Conservation (phyloP, 2,888 invertebrate genomes). For the Melitaea athalia region DNA sequence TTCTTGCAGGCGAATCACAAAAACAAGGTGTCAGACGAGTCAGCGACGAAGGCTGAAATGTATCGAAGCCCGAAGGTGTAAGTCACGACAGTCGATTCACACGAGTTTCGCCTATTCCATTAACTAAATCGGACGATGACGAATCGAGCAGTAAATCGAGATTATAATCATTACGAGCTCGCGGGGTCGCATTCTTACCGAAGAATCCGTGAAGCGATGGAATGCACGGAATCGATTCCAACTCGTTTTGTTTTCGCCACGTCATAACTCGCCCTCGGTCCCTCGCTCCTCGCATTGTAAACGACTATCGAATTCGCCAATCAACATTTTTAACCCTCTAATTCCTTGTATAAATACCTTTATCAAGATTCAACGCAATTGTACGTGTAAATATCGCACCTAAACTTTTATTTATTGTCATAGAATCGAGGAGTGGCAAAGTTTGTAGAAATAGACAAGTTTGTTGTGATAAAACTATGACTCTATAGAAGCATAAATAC, state of each 20-base stretch:
- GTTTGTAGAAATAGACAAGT: no score
- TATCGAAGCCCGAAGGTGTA: slow-evolving; percentile 22
- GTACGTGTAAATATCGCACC: not conserved
- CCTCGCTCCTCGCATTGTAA: slow-evolving; percentile 31
- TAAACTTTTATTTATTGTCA: not conserved
- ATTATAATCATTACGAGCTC: slow-evolving; percentile 77
- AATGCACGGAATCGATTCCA: slow-evolving; percentile 77
- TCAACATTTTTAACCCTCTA: not conserved
- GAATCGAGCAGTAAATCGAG: slow-evolving; percentile 78
- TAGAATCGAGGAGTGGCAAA: no score
- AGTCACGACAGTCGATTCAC: slow-evolving; percentile 66
- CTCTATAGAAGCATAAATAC: no score
- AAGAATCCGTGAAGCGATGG: slow-evolving; percentile 75
- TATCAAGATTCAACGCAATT: not conserved
- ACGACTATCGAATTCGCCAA: slow-evolving; percentile 3
- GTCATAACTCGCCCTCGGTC: slow-evolving; percentile 74
- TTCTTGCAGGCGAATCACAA: not conserved
- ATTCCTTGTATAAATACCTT: not conserved
- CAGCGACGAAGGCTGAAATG: slow-evolving; percentile 17
- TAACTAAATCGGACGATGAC: slow-evolving; percentile 80
- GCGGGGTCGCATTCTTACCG: slow-evolving; percentile 70
- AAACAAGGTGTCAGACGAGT: not conserved
- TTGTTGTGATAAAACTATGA: no score
- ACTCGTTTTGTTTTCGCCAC: slow-evolving; percentile 81
- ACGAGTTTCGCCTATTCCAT: slow-evolving; percentile 77